Conservation (phyloP, 2,113 vertebrate genomes). For the Petrocephalus zakoni region DNA sequence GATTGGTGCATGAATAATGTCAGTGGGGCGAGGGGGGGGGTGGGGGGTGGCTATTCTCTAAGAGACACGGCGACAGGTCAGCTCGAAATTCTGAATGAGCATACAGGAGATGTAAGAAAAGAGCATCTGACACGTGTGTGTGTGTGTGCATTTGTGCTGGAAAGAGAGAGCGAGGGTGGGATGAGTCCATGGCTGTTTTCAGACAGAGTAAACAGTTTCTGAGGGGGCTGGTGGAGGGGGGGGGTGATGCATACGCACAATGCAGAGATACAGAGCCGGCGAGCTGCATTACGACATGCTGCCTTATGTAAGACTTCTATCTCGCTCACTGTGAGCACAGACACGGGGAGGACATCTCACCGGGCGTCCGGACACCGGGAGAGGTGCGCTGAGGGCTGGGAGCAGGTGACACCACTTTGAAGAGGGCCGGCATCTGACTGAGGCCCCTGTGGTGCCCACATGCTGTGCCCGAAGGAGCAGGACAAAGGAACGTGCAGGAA, state of each 20-base stretch:
- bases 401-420: not conserved
- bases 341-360: conserved; percentile 1
- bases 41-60: not conserved
- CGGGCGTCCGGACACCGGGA: not conserved
- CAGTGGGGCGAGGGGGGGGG: not conserved
- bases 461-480: not conserved
- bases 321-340: conserved; percentile 25
- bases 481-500: not conserved
- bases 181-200: conserved; percentile 31
- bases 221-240: conserved; percentile 23
- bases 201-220: conserved; percentile 37
- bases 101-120: not conserved
- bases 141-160: not conserved
- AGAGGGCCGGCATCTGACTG: not conserved
- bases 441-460: not conserved
- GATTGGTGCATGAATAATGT: not conserved
- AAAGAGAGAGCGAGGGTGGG: conserved; percentile 36
- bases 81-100: conserved; percentile 7
- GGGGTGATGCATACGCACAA: conserved; percentile 28
- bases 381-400: not conserved
- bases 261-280: conserved; percentile 35
- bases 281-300: conserved; percentile 39
- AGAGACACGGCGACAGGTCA: not conserved
- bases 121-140: conserved; percentile 12
- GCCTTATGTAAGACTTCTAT: conserved; percentile 36